Conservation (phyloP, 2,113 vertebrate genomes). For the Carassius carassius region DNA sequence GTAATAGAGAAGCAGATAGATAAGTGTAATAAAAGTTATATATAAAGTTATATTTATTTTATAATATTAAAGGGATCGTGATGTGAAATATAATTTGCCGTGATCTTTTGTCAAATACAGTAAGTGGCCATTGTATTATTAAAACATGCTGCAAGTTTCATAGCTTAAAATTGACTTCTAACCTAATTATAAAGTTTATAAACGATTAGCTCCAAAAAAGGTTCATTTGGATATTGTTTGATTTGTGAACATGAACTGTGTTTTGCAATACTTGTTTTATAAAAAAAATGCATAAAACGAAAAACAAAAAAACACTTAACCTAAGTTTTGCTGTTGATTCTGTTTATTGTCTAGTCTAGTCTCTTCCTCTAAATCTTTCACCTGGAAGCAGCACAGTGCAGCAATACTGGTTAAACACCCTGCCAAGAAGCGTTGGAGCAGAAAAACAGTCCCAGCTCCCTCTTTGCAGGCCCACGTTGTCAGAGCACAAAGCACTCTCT, state of each 20-base stretch:
- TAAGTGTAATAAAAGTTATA: neutral
- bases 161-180: no score
- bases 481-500: constrained; percentile 76
- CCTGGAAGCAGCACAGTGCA: constrained; percentile 66
- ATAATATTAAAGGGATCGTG: neutral
- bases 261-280: neutral
- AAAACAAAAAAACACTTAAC: neutral
- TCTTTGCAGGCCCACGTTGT: constrained; percentile 70
- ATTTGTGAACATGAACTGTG: no score
- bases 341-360: constrained; percentile 32
- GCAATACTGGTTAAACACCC: constrained; percentile 70
- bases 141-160: no score
- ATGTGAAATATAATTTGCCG: no score
- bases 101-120: no score
- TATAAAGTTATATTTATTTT: no score
- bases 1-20: neutral
- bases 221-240: no score
- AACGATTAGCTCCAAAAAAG: no score
- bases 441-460: constrained; percentile 60
- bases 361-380: constrained; percentile 63
- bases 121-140: no score
- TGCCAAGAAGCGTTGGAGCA: constrained; percentile 69
- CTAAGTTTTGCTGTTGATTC: neutral
- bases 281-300: neutral
- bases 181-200: no score